Evolutionary conservation across 30 jellyfish, hydroid and myxozoan species (phyloP).

Genomic region (Calvadosia cruxmelitensis): DNA sequence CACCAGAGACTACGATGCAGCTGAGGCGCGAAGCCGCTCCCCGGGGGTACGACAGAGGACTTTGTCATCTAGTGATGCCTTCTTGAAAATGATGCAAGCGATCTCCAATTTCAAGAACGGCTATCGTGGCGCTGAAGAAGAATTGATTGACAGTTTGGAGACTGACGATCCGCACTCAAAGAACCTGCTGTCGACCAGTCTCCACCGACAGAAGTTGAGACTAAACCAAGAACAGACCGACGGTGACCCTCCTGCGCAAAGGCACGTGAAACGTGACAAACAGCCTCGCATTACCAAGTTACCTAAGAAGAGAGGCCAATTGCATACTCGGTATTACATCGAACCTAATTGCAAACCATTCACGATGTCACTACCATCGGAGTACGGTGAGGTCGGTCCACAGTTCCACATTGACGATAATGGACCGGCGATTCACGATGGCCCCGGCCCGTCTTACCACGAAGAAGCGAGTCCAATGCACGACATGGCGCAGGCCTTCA

Average conservation of each 20-base stretch:
- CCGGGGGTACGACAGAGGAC: background rate
- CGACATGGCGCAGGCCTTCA: conserved; percentile 32
- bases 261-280: background rate
- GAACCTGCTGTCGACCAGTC: background rate
- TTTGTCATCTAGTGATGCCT: background rate
- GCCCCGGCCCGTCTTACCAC: background rate
- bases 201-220: background rate
- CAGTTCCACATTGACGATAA: conserved; percentile 1
- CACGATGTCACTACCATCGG: background rate
- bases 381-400: background rate
- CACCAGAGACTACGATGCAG: background rate
- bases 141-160: background rate
- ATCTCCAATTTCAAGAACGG: background rate
- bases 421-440: conserved; percentile 3
- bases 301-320: background rate
- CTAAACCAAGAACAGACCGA: background rate
- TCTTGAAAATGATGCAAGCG: background rate
- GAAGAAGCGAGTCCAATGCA: conserved; percentile 30
- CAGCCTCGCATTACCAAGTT: background rate
- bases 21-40: too few species aligned
- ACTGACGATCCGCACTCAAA: background rate
- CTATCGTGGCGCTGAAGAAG: conserved; percentile 1
- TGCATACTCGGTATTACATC: background rate
- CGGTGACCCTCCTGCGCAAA: too few species aligned
- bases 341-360: background rate